These are phyloP conservation scores for Laodelphax striatellus DNA, from an alignment of 1,140 invertebrate species.

Conservation along the genomic window DNA sequence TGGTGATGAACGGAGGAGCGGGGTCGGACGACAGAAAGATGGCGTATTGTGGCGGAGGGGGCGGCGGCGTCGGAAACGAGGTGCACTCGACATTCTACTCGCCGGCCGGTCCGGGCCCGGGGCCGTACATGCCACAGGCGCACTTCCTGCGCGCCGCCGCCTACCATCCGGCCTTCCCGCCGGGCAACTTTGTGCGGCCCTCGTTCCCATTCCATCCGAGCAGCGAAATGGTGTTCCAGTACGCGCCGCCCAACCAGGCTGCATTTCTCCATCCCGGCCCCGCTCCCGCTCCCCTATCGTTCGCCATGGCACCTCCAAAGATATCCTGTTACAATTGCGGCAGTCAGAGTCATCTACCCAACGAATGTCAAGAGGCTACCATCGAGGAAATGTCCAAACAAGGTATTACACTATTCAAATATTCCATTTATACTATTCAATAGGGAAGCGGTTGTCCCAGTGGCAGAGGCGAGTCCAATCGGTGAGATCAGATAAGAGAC, in stretches of 20 bases:
- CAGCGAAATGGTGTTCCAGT: constrained; percentile 18
- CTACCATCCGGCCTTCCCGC: constrained; percentile 3
- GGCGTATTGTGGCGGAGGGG: constrained; percentile 2
- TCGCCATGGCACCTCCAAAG: constrained; percentile 36
- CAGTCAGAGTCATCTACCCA: constrained; percentile 58
- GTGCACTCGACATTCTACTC: constrained; percentile 6
- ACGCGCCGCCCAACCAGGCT: constrained; percentile 10
- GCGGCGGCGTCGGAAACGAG: constrained; percentile 1
- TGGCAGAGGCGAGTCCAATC: too few species aligned
- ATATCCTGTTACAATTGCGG: constrained; percentile 55
- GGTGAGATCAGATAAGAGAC: too few species aligned
- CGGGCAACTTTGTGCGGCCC: constrained; percentile 6
- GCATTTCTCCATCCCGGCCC: constrained; percentile 19
- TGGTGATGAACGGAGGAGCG: constrained; percentile 8
- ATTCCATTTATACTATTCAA: too few species aligned
- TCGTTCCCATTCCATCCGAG: constrained; percentile 14
- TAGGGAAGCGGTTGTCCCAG: too few species aligned
- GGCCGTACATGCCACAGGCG: not conserved
- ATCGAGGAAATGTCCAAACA: constrained; percentile 76
- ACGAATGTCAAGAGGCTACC: constrained; percentile 72
- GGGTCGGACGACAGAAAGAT: constrained; percentile 7
- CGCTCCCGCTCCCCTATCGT: constrained; percentile 34
- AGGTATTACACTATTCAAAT: too few species aligned
- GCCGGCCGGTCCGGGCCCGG: not conserved
- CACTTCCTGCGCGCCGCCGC: constrained; percentile 12